Evolutionary conservation across 2,888 invertebrate genomes (phyloP).

Genomic region (Limnephilus lunatus): DNA sequence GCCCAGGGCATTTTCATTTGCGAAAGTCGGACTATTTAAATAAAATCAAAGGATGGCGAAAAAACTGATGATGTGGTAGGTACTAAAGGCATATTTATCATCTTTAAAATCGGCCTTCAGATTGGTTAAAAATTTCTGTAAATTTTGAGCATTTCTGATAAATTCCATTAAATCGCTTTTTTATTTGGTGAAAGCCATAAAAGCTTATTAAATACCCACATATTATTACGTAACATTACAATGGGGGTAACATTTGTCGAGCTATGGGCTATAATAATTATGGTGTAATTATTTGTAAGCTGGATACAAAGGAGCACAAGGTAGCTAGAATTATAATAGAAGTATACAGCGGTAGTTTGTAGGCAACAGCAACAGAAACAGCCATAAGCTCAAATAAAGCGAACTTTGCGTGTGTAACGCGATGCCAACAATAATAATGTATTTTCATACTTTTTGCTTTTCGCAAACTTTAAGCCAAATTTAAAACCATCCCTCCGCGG

Average conservation of each 20-base stretch:
- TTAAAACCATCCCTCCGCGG: neutral
- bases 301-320: neutral
- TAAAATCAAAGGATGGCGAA: neutral
- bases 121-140: neutral
- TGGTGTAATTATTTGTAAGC: neutral
- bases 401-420: conserved; percentile 2
- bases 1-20: neutral
- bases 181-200: neutral
- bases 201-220: neutral
- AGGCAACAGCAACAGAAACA: neutral
- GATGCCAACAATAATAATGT: neutral
- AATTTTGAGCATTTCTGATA: neutral
- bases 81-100: neutral
- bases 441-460: neutral
- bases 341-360: neutral
- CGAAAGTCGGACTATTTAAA: neutral
- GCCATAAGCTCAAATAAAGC: neutral
- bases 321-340: too few relatives aligned
- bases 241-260: neutral
- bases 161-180: too few relatives aligned
- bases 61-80: neutral
- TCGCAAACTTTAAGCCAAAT: neutral
- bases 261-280: neutral
- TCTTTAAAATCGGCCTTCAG: neutral
- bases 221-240: neutral